Evolutionary conservation across 1,140 invertebrate genomes (phyloP).

Genomic region (Nasonia longicornis): DNA sequence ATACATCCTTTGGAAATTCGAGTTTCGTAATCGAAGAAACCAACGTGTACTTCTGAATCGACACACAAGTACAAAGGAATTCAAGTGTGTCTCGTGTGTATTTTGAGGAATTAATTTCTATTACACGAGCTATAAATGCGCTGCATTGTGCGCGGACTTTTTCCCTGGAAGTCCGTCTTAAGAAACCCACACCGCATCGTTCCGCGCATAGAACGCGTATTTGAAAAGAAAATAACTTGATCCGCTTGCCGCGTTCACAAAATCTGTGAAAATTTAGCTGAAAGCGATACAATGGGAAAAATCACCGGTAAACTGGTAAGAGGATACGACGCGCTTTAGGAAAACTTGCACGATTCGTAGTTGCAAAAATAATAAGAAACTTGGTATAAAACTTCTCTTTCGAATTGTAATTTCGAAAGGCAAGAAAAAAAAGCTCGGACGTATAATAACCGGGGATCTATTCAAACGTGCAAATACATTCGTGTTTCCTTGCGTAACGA

Average conservation of each 20-base stretch:
- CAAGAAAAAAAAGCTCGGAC: too few species aligned
- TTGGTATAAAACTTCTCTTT: too few species aligned
- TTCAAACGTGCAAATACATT: not conserved
- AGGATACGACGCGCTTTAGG: conserved; percentile 22
- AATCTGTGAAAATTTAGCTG: conserved; percentile 22
- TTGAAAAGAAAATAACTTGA: conserved; percentile 41
- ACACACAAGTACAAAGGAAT: not conserved
- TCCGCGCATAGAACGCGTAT: conserved; percentile 9
- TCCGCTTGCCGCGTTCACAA: conserved; percentile 23
- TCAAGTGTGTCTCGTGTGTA: not conserved
- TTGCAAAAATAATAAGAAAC: too few species aligned
- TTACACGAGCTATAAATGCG: conserved; percentile 9
- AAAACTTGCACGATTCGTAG: too few species aligned
- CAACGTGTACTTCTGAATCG: not conserved
- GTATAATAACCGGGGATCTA: not conserved
- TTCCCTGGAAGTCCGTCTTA: conserved; percentile 9
- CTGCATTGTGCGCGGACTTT: conserved; percentile 11
- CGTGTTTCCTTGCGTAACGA: not conserved
- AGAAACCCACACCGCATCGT: conserved; percentile 15
- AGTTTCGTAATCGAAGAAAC: not conserved
- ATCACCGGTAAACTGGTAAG: conserved; percentile 3
- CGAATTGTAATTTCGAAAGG: too few species aligned
- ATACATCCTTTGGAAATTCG: not conserved
- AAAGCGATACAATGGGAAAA: conserved; percentile 6
- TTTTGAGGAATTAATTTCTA: conserved; percentile 32